phyloP scores from a whole-genome alignment of 2,113 vertebrate species.

The Myrmecobius fasciatus region DNA sequence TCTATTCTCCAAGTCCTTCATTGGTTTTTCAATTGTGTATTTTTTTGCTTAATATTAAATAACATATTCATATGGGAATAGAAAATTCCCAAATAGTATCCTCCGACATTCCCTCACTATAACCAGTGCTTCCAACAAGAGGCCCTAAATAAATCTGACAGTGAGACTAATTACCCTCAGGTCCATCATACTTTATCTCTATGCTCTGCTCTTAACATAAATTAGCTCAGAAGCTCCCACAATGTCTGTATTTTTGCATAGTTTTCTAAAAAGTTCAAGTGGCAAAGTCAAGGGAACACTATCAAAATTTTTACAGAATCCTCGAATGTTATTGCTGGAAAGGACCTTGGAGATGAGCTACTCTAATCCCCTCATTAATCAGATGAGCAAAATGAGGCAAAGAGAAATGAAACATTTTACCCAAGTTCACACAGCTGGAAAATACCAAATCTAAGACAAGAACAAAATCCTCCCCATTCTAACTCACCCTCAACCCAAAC shows the following conservation, averaged over 20 bases:
- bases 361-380: background rate
- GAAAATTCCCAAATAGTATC: background rate
- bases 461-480: background rate
- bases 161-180: background rate
- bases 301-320: slow-evolving; percentile 36
- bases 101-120: background rate
- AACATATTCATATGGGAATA: background rate
- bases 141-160: background rate
- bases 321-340: background rate
- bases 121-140: slow-evolving; percentile 5
- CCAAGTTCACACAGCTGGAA: background rate
- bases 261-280: slow-evolving; percentile 27
- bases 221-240: slow-evolving; percentile 18
- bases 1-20: background rate
- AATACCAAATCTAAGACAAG: background rate
- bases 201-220: slow-evolving; percentile 33
- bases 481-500: background rate
- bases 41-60: background rate
- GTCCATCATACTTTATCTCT: slow-evolving; percentile 7
- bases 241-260: background rate
- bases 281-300: slow-evolving; percentile 3
- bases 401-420: background rate
- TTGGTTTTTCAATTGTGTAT: background rate
- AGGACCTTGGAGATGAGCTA: slow-evolving; percentile 14
- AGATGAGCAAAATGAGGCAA: slow-evolving; percentile 19